Evolutionary conservation across 2,113 vertebrate genomes (phyloP).

Genomic region (Phrynocephalus versicolor): DNA sequence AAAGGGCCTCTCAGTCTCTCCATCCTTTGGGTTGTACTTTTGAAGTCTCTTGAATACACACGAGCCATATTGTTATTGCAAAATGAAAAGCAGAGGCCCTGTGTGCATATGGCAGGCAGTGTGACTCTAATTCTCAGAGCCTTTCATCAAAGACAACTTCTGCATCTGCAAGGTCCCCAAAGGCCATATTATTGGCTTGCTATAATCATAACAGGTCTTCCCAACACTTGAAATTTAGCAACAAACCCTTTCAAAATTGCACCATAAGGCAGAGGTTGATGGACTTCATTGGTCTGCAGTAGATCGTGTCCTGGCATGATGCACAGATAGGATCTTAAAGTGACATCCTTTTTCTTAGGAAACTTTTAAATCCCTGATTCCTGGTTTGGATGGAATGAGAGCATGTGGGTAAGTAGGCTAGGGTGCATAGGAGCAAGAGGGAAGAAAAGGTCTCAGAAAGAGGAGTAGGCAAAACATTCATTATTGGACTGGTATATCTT

Average conservation of each 20-base stretch:
- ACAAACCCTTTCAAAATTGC: background rate
- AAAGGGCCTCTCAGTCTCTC: constrained; percentile 68
- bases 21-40: constrained; percentile 65
- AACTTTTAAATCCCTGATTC: background rate
- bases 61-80: constrained; percentile 56
- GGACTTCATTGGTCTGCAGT: background rate
- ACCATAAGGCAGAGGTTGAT: background rate
- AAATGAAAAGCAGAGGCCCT: constrained; percentile 47
- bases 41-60: constrained; percentile 75
- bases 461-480: background rate
- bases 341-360: background rate
- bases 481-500: background rate
- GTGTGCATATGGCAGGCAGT: constrained; percentile 45
- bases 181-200: constrained; percentile 14
- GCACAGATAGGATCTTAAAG: background rate
- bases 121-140: constrained; percentile 29
- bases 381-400: background rate
- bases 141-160: constrained; percentile 54
- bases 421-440: background rate
- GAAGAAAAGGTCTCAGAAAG: background rate
- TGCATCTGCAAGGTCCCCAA: background rate
- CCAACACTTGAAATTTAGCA: constrained; percentile 38
- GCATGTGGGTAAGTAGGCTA: background rate
- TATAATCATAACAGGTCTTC: background rate
- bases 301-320: background rate